phyloP scores from a whole-genome alignment of 2,888 invertebrate species.

The Blastobasis adustella region DNA sequence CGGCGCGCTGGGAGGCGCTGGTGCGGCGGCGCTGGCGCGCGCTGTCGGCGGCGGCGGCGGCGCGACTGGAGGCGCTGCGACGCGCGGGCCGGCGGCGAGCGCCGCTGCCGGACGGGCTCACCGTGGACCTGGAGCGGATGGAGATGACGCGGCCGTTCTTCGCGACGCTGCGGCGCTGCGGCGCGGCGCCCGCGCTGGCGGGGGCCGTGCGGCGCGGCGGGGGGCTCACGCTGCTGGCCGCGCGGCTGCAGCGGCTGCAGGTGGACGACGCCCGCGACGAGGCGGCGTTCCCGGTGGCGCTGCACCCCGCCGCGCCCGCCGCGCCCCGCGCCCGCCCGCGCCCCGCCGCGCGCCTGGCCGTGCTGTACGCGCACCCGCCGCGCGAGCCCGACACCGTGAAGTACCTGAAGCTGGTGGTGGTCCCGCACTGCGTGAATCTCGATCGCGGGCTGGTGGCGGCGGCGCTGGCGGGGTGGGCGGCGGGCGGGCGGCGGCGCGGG shows the following conservation, averaged over 20 bases:
- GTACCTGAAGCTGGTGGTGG: constrained; percentile 77
- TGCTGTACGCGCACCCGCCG: constrained; percentile 68
- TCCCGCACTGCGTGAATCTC: constrained; percentile 80
- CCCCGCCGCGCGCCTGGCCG: constrained; percentile 76
- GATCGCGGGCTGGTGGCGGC: constrained; percentile 81
- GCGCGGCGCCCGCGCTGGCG: constrained; percentile 85
- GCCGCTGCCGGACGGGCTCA: no score
- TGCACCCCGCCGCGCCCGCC: constrained; percentile 76
- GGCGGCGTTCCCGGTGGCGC: constrained; percentile 80
- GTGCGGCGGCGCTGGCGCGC: constrained; percentile 87
- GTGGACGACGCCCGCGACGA: constrained; percentile 85
- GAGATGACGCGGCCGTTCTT: constrained; percentile 91
- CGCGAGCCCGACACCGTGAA: constrained; percentile 75
- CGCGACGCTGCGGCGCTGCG: constrained; percentile 81
- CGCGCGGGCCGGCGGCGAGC: no score
- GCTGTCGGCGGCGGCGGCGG: constrained; percentile 30
- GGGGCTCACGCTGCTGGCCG: constrained; percentile 75
- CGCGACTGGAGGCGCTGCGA: no score
- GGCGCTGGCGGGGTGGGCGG: constrained; percentile 76
- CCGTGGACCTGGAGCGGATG: constrained; percentile 87
- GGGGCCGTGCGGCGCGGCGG: constrained; percentile 83
- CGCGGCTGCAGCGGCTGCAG: constrained; percentile 68
- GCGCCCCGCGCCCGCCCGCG: constrained; percentile 50
- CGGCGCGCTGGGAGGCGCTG: constrained; percentile 88
- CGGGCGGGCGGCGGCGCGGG: constrained; percentile 74